Conservation (phyloP, 2,797 vertebrate genomes). For the Lithobates sylvaticus region DNA sequence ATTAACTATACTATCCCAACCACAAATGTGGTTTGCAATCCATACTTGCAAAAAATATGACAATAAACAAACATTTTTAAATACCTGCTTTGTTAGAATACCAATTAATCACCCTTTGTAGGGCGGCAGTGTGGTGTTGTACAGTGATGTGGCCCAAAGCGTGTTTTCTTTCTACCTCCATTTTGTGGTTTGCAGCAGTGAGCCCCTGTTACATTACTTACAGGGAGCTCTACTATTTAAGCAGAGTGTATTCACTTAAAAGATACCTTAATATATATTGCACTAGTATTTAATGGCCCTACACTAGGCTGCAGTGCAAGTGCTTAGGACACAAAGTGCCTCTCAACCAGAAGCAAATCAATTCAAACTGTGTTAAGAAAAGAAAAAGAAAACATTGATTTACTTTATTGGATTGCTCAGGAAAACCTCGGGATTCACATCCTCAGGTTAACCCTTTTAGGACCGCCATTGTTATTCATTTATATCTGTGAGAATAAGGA, state of each 20-base stretch:
- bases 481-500: background rate
- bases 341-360: constrained; percentile 36
- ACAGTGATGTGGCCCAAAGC: background rate
- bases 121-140: background rate
- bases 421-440: background rate
- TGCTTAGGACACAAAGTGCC: constrained; percentile 15
- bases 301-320: constrained; percentile 18
- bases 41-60: constrained; percentile 22
- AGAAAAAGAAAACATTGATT: constrained; percentile 47
- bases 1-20: constrained; percentile 31
- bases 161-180: background rate
- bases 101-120: constrained; percentile 26
- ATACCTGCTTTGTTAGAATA: constrained; percentile 13
- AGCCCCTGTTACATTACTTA: background rate
- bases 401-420: constrained; percentile 39
- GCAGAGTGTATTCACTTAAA: constrained; percentile 1
- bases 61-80: constrained; percentile 34
- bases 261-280: constrained; percentile 17
- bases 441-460: constrained; percentile 30
- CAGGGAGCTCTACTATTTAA: constrained; percentile 35
- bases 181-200: background rate
- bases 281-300: constrained; percentile 44
- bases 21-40: constrained; percentile 27
- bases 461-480: background rate
- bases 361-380: constrained; percentile 54